Base-by-base conservation (phyloP, 2,113 vertebrate genomes). In the Hippolais icterina region DNA sequence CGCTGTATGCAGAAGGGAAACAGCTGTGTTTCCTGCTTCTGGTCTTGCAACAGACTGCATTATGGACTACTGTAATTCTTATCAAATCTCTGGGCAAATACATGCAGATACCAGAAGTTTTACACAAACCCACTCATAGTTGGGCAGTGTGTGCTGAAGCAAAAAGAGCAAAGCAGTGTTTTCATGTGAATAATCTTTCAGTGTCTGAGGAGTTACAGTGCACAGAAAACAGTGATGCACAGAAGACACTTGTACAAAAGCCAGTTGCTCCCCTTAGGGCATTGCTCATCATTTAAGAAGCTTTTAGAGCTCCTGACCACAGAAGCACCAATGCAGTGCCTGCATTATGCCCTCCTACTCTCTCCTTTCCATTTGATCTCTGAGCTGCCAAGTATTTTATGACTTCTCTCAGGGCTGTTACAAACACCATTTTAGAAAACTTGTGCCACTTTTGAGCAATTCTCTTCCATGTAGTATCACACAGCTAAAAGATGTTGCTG, bases 301-400 rank as follows among this genome's bases (percentile, higher is more conserved):
- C 70, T 92, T 94, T 94, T 47, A 92, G 18, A 64, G 39, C 37
- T 91, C 42, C 29, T 8, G 8, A 87, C 56, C 60, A 63, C 19
- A 47, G 60, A 24, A 81, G 42, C 4, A 8, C 7, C 10, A 53
- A 60, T 0, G 5, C 5, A 5, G 1, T 46, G 39, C 20, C 47
- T 54, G 44, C 47, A 15, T 68, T 81, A 54, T 2, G 1, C 5
- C 29, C 35, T 80, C 64, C 60, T 39, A 35, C 59, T 50, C 50
- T 89, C 33, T 83, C 66, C 33, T 71, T 89, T 29, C n/a, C 17
- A 9, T 83, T 77, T 75, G 10, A 60, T 60, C 39, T 39, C 41
- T n/a, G 31, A 61, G 37, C 20, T 6, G 1, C 23, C 28, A 77
- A 49, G 15, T 33, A 31, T n/a, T 77, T 81, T 42, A 81, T 74